Evolutionary conservation across 2,797 vertebrate species (phyloP).

Genomic region (Takifugu rubripes): DNA sequence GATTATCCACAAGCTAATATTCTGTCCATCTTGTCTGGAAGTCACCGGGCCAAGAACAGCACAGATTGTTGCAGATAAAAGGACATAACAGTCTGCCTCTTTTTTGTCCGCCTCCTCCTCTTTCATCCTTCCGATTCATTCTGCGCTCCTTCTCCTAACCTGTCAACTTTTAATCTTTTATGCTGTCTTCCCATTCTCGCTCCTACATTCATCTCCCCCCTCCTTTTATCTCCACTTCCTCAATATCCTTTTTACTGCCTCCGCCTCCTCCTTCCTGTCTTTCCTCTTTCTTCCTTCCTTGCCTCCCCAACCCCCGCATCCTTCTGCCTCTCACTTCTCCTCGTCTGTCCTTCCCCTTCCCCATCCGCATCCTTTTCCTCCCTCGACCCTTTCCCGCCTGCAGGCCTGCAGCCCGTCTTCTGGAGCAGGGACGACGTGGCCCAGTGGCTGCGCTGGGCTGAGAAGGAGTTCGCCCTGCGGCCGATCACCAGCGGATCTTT

Average conservation of each 20-base stretch:
- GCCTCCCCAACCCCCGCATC: constrained; percentile 11
- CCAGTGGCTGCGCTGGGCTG: constrained; percentile 96
- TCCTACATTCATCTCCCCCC: constrained; percentile 65
- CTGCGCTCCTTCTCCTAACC: constrained; percentile 25
- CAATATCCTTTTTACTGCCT: constrained; percentile 71
- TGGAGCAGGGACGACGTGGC: constrained; percentile 95
- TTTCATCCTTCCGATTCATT: constrained; percentile 26
- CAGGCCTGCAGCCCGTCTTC: constrained; percentile 90
- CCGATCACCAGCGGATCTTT: constrained; percentile 91
- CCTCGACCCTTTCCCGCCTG: background rate
- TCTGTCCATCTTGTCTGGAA: constrained; percentile 15
- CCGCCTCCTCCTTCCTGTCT: constrained; percentile 57
- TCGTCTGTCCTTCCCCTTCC: constrained; percentile 8
- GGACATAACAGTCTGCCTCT: constrained; percentile 17
- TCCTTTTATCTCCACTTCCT: constrained; percentile 74
- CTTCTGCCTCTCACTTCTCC: constrained; percentile 30
- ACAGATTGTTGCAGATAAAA: constrained; percentile 32
- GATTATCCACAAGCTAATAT: constrained; percentile 41
- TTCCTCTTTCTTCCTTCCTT: background rate
- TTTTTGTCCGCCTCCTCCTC: background rate
- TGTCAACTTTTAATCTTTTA: constrained; percentile 58
- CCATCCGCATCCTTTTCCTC: constrained; percentile 2
- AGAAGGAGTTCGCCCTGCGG: constrained; percentile 91
- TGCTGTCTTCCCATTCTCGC: constrained; percentile 49
- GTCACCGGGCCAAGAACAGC: constrained; percentile 34